These are phyloP conservation scores for Hybos culiciformis DNA, from an alignment of 2,888 invertebrate species.

Conservation along the genomic window DNA sequence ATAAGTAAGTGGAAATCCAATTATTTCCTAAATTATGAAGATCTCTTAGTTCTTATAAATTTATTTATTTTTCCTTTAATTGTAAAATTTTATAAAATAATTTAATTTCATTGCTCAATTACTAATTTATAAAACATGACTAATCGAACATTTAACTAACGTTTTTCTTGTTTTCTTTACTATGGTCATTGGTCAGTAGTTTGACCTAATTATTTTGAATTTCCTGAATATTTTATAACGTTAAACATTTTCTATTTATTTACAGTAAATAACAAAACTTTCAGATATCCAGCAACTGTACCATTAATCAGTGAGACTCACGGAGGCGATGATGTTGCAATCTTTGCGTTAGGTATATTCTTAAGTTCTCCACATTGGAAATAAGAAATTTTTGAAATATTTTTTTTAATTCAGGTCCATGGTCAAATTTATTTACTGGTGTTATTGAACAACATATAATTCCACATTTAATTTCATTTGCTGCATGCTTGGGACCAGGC, in stretches of 20 bases:
- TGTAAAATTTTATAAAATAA: no score
- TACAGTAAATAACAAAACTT: slow-evolving; percentile 26
- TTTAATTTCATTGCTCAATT: no score
- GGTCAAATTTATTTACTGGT: slow-evolving; percentile 46
- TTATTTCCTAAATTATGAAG: no score
- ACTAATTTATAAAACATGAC: no score
- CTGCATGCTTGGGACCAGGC: slow-evolving; percentile 28
- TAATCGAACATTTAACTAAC: background rate
- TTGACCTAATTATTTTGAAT: background rate
- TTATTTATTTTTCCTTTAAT: background rate
- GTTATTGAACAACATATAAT: slow-evolving; percentile 45
- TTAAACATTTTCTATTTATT: background rate
- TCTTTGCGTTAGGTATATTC: slow-evolving; percentile 44
- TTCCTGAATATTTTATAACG: background rate
- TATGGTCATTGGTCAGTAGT: background rate
- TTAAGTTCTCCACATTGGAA: background rate
- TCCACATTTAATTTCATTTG: slow-evolving; percentile 37
- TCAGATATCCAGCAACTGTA: slow-evolving; percentile 44
- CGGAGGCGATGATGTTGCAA: slow-evolving; percentile 65
- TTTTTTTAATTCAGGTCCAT: slow-evolving; percentile 32
- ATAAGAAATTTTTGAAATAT: background rate
- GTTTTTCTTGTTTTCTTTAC: background rate
- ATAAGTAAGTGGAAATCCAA: background rate
- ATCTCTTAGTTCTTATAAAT: background rate
- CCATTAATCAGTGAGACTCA: slow-evolving; percentile 54